These are phyloP conservation scores for Drosophila obscura DNA, from an alignment of 1,140 invertebrate species.

Conservation along the genomic window DNA sequence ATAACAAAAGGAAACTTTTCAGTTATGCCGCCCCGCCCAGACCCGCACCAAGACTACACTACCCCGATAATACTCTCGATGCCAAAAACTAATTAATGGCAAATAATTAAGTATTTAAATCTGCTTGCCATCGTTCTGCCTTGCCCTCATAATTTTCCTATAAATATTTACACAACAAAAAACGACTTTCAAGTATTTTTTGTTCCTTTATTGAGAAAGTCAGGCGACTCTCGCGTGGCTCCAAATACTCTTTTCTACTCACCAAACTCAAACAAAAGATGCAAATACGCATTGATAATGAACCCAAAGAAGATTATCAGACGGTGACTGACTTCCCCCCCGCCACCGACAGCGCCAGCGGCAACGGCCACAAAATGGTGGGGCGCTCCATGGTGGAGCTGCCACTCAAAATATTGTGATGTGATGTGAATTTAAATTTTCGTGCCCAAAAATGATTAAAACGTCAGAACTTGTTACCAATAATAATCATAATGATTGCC, in stretches of 20 bases:
- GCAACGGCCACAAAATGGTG: too few relatives aligned
- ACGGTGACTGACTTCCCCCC: conserved; percentile 29
- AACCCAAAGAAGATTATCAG: conserved; percentile 52
- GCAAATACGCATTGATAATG: conserved; percentile 69
- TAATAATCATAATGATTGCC: conserved; percentile 67
- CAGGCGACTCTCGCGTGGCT: not conserved
- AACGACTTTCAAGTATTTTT: not conserved
- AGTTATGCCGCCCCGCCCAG: not conserved
- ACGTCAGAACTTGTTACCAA: conserved; percentile 65
- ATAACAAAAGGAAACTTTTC: conserved; percentile 62
- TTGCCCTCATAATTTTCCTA: too few relatives aligned
- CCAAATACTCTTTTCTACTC: conserved; percentile 5
- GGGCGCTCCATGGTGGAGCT: not conserved
- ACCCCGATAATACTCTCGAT: conserved; percentile 14
- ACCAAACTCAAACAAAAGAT: conserved; percentile 60
- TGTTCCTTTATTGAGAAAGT: not conserved
- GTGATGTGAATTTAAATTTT: conserved; percentile 56
- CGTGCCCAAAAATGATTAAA: conserved; percentile 57
- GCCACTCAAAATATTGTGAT: conserved; percentile 33
- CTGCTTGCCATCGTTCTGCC: too few relatives aligned
- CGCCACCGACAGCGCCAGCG: too few relatives aligned
- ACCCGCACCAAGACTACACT: not conserved
- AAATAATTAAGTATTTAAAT: too few relatives aligned
- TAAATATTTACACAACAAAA: too few relatives aligned
- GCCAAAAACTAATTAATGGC: not conserved